Percentiles rank a stretch among this genome's conserved stretches.
These are phyloP conservation scores for Helicoverpa assulta DNA, from an alignment of 2,888 invertebrate genomes.

Conservation along the genomic window DNA sequence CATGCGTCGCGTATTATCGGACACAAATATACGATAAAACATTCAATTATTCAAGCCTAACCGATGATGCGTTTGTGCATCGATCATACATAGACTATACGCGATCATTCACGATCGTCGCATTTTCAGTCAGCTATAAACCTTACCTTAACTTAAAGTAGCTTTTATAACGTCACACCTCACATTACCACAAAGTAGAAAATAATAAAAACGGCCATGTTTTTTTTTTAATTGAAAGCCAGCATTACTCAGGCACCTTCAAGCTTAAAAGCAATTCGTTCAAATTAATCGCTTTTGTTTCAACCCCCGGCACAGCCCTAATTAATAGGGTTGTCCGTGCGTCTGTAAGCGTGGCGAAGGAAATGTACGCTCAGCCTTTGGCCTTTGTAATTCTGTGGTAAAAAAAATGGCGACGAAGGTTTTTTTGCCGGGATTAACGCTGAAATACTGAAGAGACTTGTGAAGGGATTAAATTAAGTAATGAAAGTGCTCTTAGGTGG, in stretches of 20 bases:
- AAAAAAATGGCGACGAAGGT: slow-evolving; percentile 39
- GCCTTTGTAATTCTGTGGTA: slow-evolving; percentile 41
- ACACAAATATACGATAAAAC: too few species aligned
- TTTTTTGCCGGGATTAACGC: slow-evolving; percentile 23
- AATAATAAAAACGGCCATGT: slow-evolving; percentile 7
- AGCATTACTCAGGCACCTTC: slow-evolving; percentile 17
- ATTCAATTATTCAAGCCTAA: too few species aligned
- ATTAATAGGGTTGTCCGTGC: slow-evolving; percentile 55
- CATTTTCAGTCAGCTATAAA: too few species aligned
- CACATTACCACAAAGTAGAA: neutral
- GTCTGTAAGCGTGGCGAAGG: slow-evolving; percentile 31
- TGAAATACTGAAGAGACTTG: slow-evolving; percentile 10
- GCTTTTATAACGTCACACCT: neutral
- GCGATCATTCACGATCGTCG: too few species aligned
- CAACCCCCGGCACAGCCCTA: slow-evolving; percentile 49
- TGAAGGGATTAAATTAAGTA: neutral
- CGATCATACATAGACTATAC: too few species aligned
- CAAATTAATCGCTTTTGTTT: slow-evolving; percentile 56
- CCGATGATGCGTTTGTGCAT: too few species aligned
- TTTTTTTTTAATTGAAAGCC: slow-evolving; percentile 28
- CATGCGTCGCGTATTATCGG: too few species aligned
- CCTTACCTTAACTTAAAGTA: too few species aligned
- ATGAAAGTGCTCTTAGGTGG: neutral
- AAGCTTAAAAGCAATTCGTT: slow-evolving; percentile 37
- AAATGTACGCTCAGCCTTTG: slow-evolving; percentile 37